Evolutionary conservation across 2,888 invertebrate genomes (phyloP), one percentile per base, ranked within the genome.

Genomic region (Thera obeliscata): DNA sequence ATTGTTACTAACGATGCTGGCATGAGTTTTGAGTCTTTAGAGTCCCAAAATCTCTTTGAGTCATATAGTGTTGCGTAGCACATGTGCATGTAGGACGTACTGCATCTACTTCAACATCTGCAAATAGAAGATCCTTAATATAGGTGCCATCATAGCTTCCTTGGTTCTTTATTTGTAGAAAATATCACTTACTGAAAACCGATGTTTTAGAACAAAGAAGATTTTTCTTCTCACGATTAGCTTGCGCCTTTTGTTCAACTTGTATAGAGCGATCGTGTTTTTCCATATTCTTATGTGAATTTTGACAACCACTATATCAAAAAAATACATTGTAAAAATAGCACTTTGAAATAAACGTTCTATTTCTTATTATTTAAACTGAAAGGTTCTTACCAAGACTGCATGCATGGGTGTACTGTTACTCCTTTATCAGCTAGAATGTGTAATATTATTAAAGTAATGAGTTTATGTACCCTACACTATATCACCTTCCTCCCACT

Each of bases 71-170:
- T 55, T 82, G 81, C 0, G 79, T 78, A 3, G 80, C 80, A 59
- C 81, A 80, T 0, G 79, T 78, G 41, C 81, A 81, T 0, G 75
- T 76, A 22, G 70, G 64, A 1, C 36, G 54, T 2, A 50, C 54
- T 5, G 67, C 73, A 46, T 70, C 55, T 33, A 63, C 54, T 55
- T 58, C 68, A 11, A 54, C 71, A 64, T 78, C 78, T 79, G 67
- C 8, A 63, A 55, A 49, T 57, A 9, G 2, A 46, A 36, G 6
- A 3, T 22, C 8, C 22, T 6, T 9, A 22, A 2, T 8, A 22
- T 56, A 41, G 1, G 41, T 12, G 12, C 8, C 54, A n/a, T 4
- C n/a, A 38, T 36, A 38, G 3, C 3, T 2, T 55, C 36, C 35
- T 12, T 46, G 35, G 2, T 9, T n/a, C 7, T 46, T 43, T 5